Evolutionary conservation across 2,888 invertebrate genomes (phyloP).

Genomic region (Hanleya hanleyi): DNA sequence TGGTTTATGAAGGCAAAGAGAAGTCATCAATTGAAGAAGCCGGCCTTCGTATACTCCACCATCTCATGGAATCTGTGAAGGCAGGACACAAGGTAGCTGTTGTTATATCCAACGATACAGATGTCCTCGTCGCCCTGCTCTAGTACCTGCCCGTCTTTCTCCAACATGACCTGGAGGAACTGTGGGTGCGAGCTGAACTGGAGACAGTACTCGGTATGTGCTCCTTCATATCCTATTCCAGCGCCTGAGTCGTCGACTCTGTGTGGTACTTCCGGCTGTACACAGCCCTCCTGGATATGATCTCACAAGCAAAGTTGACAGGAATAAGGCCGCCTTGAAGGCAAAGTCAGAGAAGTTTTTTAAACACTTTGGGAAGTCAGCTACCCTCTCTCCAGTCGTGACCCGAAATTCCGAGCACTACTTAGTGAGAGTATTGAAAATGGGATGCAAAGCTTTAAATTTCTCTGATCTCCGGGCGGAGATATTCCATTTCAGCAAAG

Average conservation of each 20-base stretch:
- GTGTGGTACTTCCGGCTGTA: slow-evolving; percentile 12
- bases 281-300: slow-evolving; percentile 17
- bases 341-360: slow-evolving; percentile 16
- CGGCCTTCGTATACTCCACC: slow-evolving; percentile 11
- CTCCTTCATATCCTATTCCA: not conserved
- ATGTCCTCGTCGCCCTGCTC: slow-evolving; percentile 20
- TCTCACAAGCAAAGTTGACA: slow-evolving; percentile 17
- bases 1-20: too few relatives aligned
- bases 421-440: slow-evolving; percentile 16
- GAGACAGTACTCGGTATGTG: not conserved
- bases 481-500: too few relatives aligned
- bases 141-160: slow-evolving; percentile 18
- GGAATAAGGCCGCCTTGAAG: slow-evolving; percentile 17
- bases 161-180: slow-evolving; percentile 14
- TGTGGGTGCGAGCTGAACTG: slow-evolving; percentile 20
- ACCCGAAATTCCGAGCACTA: not conserved
- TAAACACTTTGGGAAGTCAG: too few relatives aligned
- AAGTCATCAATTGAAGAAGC: too few relatives aligned
- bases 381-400: not conserved
- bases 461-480: too few relatives aligned
- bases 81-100: slow-evolving; percentile 18
- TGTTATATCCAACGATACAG: slow-evolving; percentile 17
- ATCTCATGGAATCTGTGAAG: slow-evolving; percentile 12
- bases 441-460: slow-evolving; percentile 5
- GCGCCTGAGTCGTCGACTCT: slow-evolving; percentile 6